Base-by-base conservation (phyloP, 2,113 vertebrate genomes). In the Rynchops niger region DNA sequence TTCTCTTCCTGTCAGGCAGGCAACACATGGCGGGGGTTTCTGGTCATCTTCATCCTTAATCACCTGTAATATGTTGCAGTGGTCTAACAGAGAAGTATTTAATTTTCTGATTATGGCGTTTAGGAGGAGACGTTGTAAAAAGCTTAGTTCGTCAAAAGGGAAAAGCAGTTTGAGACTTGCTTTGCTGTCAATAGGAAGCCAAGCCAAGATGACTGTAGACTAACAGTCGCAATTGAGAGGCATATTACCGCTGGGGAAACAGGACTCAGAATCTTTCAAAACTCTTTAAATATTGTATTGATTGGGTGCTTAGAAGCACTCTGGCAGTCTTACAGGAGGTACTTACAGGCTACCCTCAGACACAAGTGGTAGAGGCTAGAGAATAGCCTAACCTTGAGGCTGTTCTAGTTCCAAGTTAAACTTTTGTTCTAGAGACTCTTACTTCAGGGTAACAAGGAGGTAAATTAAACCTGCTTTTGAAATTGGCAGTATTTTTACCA, bases 11-110 rank as follows among this genome's bases (percentile, higher is more conserved):
- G 47, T 47, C n/a, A 53, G 14, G 34, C 32, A 56, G 10, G 45
- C 0, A 7, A 18, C 47, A 40, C 3, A 1, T 21, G 56, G 30
- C 5, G 4, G 17, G 8, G 4, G 15, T 63, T 83, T 63, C 49
- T 80, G 38, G 11, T 59, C n/a, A 23, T 63, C 26, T 11, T 61
- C 47, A 26, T 67, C 26, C 12, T 50, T 45, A 69, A 23, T 47
- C 58, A 74, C 66, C 43, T 56, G 34, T 11, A 73, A 77, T 62
- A 55, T 1, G 2, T 49, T 50, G 8, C 23, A 74, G 11, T 84
- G 18, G 9, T 73, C 58, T 77, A 30, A 61, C 2, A 63, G 9
- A 81, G 38, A 73, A 50, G 1, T 53, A 26, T 71, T 67, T 71
- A 27, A 36, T 81, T 61, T 8, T 59, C 19, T 59, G 17, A 34